Base-by-base conservation (phyloP, 2,113 vertebrate genomes). In the Psammodynastes pulverulentus region DNA sequence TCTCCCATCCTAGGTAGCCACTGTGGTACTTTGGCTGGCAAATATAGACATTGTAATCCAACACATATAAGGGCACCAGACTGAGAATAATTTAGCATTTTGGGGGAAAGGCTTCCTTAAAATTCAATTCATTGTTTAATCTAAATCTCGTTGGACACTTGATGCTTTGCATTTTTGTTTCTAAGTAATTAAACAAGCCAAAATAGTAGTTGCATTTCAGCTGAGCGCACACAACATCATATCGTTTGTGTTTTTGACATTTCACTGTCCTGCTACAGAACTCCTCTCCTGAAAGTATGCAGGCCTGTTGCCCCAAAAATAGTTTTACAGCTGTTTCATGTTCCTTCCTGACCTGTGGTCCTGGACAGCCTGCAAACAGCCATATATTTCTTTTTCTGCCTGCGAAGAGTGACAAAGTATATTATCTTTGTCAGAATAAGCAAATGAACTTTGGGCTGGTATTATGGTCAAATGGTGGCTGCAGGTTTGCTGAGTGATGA, bases 281-380 rank as follows among this genome's bases (percentile, higher is more conserved):
- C 1, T 0, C 1, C 0, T 1, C 9, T 45, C 17, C 45, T 49
- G 21, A n/a, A 89, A 54, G 90, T 89, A 46, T 9, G 52, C 23
- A 0, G 0, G 3, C 10, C 7, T 8, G 4, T 24, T 49, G 0
- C 23, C 17, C 39, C 1, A 21, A 46, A 34, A 48, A 46, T 24
- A n/a, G 88, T n/a, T 21, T 8, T 3, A 24, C 17, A 24, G 43
- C 26, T 46, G 6, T 89, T 62, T 49, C 26, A 21, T 62, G 86
- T 52, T 34, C 49, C 51, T 21, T 23, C 26, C 15, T 34, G 9
- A 15, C 8, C 43, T 17, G 46, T 85, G n/a, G 15, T 9, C 10
- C 9, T 24, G 15, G 88, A 39, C 46, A 39, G 3, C 67, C 0
- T 85, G n/a, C 62, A 52, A 21, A 39, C 72, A 52, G 51, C 17